phyloP scores from a whole-genome alignment of 2,797 vertebrate species.

The Etheostoma perlongum region DNA sequence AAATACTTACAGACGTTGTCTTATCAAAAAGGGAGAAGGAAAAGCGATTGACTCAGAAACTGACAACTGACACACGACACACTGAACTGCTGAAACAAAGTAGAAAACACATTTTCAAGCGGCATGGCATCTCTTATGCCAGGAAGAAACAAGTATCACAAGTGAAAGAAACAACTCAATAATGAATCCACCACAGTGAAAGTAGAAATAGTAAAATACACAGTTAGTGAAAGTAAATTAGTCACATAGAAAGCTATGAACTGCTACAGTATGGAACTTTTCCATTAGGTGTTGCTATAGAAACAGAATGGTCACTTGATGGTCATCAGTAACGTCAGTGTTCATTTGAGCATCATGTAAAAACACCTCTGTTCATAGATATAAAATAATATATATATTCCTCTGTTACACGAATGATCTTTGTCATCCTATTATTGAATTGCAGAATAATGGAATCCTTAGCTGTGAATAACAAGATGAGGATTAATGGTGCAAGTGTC shows the following conservation, averaged over 20 bases:
- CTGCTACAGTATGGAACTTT: neutral
- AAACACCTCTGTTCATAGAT: neutral
- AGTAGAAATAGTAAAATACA: neutral
- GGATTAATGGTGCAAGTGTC: constrained; percentile 43
- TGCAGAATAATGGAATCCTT: constrained; percentile 23
- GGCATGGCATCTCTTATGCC: neutral
- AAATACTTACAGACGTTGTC: no score
- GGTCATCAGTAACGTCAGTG: neutral
- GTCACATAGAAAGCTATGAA: neutral
- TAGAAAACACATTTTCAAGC: no score
- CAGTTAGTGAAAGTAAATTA: neutral
- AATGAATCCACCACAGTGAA: neutral
- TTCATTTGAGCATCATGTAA: neutral
- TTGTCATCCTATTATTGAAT: constrained; percentile 6
- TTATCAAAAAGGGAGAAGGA: no score
- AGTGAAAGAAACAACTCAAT: neutral
- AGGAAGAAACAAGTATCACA: neutral
- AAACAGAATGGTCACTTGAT: neutral
- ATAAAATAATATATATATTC: no score
- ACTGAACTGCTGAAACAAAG: no score
- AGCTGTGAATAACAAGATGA: constrained; percentile 28
- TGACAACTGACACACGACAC: neutral
- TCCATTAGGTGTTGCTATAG: neutral
- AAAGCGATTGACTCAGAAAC: neutral
- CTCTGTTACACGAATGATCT: constrained; percentile 5